phyloP scores from a whole-genome alignment of 1,140 invertebrate genomes.

The Helicoverpa zea region DNA sequence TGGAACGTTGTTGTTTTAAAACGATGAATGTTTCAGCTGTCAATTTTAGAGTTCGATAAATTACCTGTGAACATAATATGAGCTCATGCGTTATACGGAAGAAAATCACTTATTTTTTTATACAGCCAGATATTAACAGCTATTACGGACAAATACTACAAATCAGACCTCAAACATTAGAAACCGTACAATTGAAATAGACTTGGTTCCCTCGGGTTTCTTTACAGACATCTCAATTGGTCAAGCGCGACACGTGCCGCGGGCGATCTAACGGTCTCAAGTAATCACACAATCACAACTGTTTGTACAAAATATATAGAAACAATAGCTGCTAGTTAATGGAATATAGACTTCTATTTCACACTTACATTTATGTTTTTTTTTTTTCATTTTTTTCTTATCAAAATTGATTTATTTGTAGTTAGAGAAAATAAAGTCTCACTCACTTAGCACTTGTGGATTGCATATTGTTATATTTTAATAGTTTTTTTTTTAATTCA shows the following conservation, averaged over 20 bases:
- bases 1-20: no score
- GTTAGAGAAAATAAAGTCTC: neutral
- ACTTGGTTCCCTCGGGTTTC: neutral
- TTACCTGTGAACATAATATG: no score
- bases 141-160: neutral
- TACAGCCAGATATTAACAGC: no score
- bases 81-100: no score
- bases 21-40: no score
- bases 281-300: constrained; percentile 8
- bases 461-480: no score
- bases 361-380: neutral
- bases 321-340: neutral
- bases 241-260: constrained; percentile 14
- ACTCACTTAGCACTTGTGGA: no score
- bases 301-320: constrained; percentile 12
- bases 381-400: neutral
- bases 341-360: neutral
- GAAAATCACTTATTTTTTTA: no score
- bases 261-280: neutral
- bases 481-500: no score
- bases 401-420: neutral
- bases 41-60: no score
- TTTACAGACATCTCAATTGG: neutral
- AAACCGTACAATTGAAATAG: neutral
- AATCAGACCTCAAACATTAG: neutral